Percentiles rank a stretch among this genome's conserved stretches.
These are phyloP conservation scores for Pristionchus japonicus DNA, from an alignment of 2,888 invertebrate species.

Conservation along the genomic window DNA sequence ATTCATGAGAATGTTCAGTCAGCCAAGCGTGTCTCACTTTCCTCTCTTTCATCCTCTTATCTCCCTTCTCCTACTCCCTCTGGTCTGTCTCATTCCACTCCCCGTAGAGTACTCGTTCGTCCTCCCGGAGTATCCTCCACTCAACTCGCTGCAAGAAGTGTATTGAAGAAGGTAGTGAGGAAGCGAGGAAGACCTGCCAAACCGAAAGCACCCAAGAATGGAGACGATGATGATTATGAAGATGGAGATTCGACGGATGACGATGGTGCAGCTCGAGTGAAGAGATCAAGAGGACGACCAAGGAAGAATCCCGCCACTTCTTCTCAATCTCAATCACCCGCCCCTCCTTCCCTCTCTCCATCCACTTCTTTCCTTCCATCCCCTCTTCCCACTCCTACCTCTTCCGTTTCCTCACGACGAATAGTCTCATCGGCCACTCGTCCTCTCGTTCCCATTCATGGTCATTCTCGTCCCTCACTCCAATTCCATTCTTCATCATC, in stretches of 20 bases:
- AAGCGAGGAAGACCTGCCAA: slow-evolving; percentile 23
- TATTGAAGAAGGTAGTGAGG: slow-evolving; percentile 24
- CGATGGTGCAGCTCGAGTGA: not conserved
- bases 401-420: not conserved
- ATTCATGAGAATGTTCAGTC: slow-evolving; percentile 16
- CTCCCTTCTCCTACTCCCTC: not conserved
- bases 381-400: not conserved
- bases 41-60: not conserved
- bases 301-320: slow-evolving; percentile 44
- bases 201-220: not conserved
- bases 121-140: not conserved
- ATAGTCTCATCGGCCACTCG: not conserved
- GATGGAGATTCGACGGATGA: not conserved
- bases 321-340: not conserved
- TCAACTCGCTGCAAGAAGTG: slow-evolving; percentile 2
- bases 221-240: not conserved
- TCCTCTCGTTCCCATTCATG: not conserved
- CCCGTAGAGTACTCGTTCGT: slow-evolving; percentile 21
- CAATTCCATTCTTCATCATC: not conserved
- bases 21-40: slow-evolving; percentile 41
- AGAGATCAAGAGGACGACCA: slow-evolving; percentile 51
- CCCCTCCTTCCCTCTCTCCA: not conserved
- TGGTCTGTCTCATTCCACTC: not conserved
- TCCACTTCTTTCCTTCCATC: not conserved
- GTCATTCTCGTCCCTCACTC: not conserved